Base-by-base conservation (phyloP, 2,113 vertebrate species). In the Catharus bicknelli region DNA sequence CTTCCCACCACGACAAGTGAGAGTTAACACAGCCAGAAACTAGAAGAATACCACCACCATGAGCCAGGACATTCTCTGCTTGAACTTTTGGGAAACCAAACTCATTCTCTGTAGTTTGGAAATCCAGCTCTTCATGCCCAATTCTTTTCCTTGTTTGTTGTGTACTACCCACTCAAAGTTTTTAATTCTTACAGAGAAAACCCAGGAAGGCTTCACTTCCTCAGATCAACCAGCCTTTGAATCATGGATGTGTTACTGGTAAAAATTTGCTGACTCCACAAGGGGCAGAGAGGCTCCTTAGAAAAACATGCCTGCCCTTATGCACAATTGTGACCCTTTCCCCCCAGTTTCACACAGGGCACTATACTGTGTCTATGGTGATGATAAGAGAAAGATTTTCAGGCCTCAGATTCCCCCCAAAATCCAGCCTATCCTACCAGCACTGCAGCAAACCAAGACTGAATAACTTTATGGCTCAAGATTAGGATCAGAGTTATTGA, bases 271-370 rank as follows among this genome's bases (percentile, higher is more conserved):
- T 69, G 22, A 54, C 18, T 80, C 29, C 29, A 16, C 19, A 54
- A 43, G 6, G 19, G n/a, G 6, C 25, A 58, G 55, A 78, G 3
- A 78, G 45, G 13, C 7, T 80, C 36, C 50, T 9, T 67, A 38
- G 43, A 63, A 61, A 34, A 84, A 61, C 0, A 0, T 27, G 29
- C 11, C 38, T 67, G 30, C 22, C 25, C 27, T 38, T 50, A 5
- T 12, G 20, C 20, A 68, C 20, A 47, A 0, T 13, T 45, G 51
- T 25, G 45, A n/a, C 18, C 10, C 40, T 36, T 67, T 23, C 4
- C 8, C 15, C 8, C 3, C 7, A 55, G n/a, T 57, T 75, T 13
- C 48, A 75, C 13, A 45, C 0, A 57, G 3, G 3, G 1, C 11
- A 12, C 36, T 72, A 14, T 15, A 19, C 2, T 59, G 11, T 55